phyloP scores from a whole-genome alignment of 2,888 invertebrate genomes.

The Xestia sexstrigata region DNA sequence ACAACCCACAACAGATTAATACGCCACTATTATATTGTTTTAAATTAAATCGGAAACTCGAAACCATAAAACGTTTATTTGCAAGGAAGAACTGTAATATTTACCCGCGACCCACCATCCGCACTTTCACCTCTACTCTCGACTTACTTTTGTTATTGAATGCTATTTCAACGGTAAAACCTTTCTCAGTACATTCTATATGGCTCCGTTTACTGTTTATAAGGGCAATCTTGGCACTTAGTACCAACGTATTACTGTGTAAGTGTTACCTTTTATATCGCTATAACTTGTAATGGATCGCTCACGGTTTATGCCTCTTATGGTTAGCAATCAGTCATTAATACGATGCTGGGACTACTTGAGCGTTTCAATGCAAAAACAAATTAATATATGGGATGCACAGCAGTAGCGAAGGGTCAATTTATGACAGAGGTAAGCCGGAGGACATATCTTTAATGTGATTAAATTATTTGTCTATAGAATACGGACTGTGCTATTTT shows the following conservation, averaged over 20 bases:
- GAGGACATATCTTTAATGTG: too few species aligned
- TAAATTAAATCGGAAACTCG: conserved; percentile 9
- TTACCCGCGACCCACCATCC: conserved; percentile 43
- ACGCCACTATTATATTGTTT: conserved; percentile 6
- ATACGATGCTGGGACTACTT: conserved; percentile 10
- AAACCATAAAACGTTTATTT: conserved; percentile 29
- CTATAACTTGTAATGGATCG: conserved; percentile 48
- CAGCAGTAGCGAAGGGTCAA: too few species aligned
- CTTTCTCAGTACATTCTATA: conserved; percentile 50
- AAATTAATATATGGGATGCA: background rate
- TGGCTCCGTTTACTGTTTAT: conserved; percentile 46
- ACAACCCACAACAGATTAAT: conserved; percentile 28
- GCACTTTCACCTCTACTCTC: conserved; percentile 62
- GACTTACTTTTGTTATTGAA: conserved; percentile 62
- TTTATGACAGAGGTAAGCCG: too few species aligned
- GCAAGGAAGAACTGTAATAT: conserved; percentile 44
- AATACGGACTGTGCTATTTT: too few species aligned
- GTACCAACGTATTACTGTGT: conserved; percentile 41
- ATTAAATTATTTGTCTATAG: too few species aligned
- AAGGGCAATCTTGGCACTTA: conserved; percentile 53
- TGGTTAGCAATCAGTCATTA: conserved; percentile 39
- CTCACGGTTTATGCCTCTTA: conserved; percentile 35
- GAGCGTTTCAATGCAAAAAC: conserved; percentile 23
- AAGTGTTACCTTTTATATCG: conserved; percentile 50
- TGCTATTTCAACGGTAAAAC: conserved; percentile 60